These are phyloP conservation scores for Chaetorhynchus papuensis DNA, from an alignment of 2,113 vertebrate species.

Conservation along the genomic window DNA sequence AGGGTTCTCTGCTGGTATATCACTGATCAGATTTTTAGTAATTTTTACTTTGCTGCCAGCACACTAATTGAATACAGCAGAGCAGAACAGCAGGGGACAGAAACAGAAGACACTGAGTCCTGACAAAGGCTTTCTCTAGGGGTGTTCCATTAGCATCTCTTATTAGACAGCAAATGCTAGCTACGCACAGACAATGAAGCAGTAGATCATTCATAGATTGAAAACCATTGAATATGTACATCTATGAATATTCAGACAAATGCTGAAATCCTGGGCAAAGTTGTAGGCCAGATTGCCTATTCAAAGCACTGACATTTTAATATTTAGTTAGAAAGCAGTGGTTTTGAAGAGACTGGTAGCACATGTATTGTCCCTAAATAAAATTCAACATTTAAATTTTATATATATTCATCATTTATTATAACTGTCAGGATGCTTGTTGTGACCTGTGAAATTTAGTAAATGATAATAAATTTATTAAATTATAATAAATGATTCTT, in stretches of 20 bases:
- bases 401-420: background rate
- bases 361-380: background rate
- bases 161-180: constrained; percentile 30
- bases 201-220: constrained; percentile 6
- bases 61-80: constrained; percentile 66
- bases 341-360: background rate
- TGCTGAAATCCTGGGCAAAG: background rate
- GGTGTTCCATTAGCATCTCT: constrained; percentile 55
- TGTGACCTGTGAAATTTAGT: background rate
- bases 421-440: background rate
- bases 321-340: background rate
- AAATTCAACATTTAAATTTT: background rate
- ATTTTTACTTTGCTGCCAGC: constrained; percentile 59
- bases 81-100: constrained; percentile 46
- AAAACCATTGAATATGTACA: background rate
- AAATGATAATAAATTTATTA: background rate
- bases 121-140: constrained; percentile 59
- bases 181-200: constrained; percentile 9
- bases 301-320: background rate
- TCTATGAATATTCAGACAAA: background rate
- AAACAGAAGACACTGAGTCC: constrained; percentile 34
- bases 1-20: constrained; percentile 30
- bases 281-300: background rate
- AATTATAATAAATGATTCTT: background rate
- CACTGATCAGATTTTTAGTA: constrained; percentile 23